Evolutionary conservation across 2,113 vertebrate genomes (phyloP).

Genomic region (Rhadina sibilatrix): DNA sequence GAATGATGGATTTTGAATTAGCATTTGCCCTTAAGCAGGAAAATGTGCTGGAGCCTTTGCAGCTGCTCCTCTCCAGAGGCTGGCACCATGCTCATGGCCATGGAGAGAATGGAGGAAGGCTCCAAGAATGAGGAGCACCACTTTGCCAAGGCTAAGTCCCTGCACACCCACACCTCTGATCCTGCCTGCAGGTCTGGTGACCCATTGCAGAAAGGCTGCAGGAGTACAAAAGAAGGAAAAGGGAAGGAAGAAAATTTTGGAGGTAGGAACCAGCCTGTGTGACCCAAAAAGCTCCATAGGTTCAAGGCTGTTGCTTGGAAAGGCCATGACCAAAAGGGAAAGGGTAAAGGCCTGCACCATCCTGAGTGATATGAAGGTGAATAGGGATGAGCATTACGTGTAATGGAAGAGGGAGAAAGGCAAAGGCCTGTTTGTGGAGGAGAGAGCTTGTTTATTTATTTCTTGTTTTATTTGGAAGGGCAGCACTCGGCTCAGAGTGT

Average conservation of each 20-base stretch:
- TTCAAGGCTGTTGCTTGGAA: background rate
- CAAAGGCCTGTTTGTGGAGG: background rate
- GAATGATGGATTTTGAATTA: background rate
- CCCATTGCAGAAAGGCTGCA: background rate
- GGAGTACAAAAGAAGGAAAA: background rate
- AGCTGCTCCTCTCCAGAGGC: background rate
- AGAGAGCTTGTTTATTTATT: background rate
- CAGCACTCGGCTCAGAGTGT: background rate
- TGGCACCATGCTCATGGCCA: background rate
- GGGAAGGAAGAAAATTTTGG: background rate
- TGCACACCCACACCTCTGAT: background rate
- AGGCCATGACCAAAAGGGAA: background rate
- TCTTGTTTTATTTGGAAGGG: background rate
- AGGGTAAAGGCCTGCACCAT: background rate
- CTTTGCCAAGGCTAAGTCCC: no score
- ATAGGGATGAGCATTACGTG: background rate
- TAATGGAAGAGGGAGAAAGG: background rate
- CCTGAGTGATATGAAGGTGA: background rate
- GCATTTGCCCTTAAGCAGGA: background rate
- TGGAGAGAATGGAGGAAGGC: background rate
- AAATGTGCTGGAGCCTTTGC: background rate
- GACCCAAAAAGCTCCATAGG: background rate
- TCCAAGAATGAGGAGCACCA: fast-evolving
- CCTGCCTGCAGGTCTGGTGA: background rate
- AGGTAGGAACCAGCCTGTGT: background rate